Evolutionary conservation across 2,888 invertebrate species (phyloP).

Genomic region (Dolichomitus sp.): DNA sequence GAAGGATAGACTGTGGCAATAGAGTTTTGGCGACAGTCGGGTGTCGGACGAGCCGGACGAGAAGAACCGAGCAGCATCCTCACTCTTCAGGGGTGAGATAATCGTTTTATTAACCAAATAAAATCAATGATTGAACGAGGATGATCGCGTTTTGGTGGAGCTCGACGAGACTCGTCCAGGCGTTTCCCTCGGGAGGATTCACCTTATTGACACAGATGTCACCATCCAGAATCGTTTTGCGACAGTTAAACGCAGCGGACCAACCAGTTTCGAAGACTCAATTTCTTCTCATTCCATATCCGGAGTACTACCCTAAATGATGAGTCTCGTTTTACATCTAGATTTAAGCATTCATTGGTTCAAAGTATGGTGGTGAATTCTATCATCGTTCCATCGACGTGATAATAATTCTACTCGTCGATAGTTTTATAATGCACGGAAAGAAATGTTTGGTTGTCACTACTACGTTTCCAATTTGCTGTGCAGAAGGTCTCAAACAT

Average conservation of each 20-base stretch:
- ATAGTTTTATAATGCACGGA: background rate
- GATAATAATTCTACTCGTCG: conserved; percentile 55
- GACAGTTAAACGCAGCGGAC: conserved; percentile 74
- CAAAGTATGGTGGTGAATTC: conserved; percentile 52
- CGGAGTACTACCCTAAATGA: conserved; percentile 21
- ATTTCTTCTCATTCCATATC: conserved; percentile 62
- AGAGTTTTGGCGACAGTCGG: conserved; percentile 70
- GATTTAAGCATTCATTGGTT: conserved; percentile 45
- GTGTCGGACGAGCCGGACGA: conserved; percentile 51
- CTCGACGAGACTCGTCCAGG: conserved; percentile 57
- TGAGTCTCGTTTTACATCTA: conserved; percentile 31
- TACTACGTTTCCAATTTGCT: too few relatives aligned
- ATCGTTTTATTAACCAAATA: conserved; percentile 86
- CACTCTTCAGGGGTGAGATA: conserved; percentile 64
- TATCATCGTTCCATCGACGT: conserved; percentile 48
- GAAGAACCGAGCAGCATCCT: conserved; percentile 41
- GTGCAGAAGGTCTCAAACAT: too few relatives aligned
- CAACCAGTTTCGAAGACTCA: conserved; percentile 70
- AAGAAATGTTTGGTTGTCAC: too few relatives aligned
- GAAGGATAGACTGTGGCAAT: conserved; percentile 63
- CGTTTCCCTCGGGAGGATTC: conserved; percentile 77
- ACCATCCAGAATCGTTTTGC: conserved; percentile 77
- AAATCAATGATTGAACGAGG: conserved; percentile 84
- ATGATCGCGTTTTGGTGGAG: conserved; percentile 78
- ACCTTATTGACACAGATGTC: conserved; percentile 85